Evolutionary conservation across 1,140 invertebrate genomes (phyloP).

Genomic region (Diachasma alloeum): DNA sequence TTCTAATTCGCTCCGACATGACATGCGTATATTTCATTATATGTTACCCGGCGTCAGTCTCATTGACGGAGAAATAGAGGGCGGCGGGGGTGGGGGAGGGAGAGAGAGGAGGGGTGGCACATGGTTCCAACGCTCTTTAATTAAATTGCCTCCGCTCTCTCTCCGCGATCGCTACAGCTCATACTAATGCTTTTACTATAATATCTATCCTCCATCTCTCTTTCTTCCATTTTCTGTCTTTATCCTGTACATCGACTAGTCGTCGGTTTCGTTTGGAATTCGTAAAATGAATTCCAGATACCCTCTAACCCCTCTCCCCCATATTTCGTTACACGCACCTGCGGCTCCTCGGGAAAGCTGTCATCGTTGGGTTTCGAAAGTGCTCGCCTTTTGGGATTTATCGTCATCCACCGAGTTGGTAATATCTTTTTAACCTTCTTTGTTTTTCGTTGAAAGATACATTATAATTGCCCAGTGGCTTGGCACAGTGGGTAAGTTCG

Average conservation of each 20-base stretch:
- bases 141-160: conserved; percentile 22
- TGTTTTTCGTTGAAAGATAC: too few relatives aligned
- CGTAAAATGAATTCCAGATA: conserved; percentile 23
- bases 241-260: too few relatives aligned
- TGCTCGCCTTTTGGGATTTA: background rate
- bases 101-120: too few relatives aligned
- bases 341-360: conserved; percentile 4
- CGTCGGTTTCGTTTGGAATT: background rate
- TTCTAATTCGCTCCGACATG: conserved; percentile 12
- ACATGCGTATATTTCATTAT: conserved; percentile 18
- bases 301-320: background rate
- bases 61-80: background rate
- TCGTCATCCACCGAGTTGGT: background rate
- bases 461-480: too few relatives aligned
- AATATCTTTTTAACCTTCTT: too few relatives aligned
- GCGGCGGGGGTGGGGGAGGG: background rate
- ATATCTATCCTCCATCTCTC: background rate
- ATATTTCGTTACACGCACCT: conserved; percentile 26
- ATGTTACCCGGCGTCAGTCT: background rate
- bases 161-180: background rate
- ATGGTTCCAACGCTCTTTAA: background rate
- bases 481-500: too few relatives aligned
- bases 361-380: conserved; percentile 15
- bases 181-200: too few relatives aligned
- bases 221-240: background rate